Conservation (phyloP, 2,888 invertebrate genomes). For the Chymomyza procnemis region DNA sequence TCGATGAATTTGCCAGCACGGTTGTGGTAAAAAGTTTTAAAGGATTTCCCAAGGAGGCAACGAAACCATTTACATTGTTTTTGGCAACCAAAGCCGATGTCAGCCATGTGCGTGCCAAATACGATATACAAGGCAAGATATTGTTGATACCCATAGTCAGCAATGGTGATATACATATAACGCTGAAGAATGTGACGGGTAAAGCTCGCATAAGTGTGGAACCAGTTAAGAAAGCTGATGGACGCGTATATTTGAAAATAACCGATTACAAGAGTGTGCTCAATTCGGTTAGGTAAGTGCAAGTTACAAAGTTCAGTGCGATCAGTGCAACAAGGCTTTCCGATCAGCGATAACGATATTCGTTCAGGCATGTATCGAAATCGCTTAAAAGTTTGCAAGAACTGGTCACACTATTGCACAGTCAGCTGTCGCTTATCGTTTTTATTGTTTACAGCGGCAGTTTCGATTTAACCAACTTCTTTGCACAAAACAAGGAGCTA, state of each 20-base stretch:
- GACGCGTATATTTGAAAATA: conserved; percentile 47
- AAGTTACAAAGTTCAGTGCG: background rate
- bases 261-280: conserved; percentile 39
- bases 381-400: too few species aligned
- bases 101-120: conserved; percentile 51
- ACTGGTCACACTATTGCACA: too few species aligned
- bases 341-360: too few species aligned
- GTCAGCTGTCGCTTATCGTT: background rate
- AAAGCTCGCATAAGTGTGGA: conserved; percentile 28
- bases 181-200: conserved; percentile 30
- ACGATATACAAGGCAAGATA: conserved; percentile 59
- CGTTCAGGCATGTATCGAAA: too few species aligned
- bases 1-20: conserved; percentile 39
- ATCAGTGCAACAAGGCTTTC: too few species aligned
- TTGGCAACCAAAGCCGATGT: conserved; percentile 10
- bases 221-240: conserved; percentile 48
- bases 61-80: conserved; percentile 49
- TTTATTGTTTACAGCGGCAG: conserved; percentile 42
- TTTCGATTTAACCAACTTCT: conserved; percentile 61
- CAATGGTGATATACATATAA: conserved; percentile 47
- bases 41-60: conserved; percentile 53
- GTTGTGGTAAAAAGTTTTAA: conserved; percentile 40
- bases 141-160: conserved; percentile 59
- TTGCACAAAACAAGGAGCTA: conserved; percentile 55
- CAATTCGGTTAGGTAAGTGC: conserved; percentile 49